Conservation (phyloP, 2,888 invertebrate species). For the Pimpla rufipes region DNA sequence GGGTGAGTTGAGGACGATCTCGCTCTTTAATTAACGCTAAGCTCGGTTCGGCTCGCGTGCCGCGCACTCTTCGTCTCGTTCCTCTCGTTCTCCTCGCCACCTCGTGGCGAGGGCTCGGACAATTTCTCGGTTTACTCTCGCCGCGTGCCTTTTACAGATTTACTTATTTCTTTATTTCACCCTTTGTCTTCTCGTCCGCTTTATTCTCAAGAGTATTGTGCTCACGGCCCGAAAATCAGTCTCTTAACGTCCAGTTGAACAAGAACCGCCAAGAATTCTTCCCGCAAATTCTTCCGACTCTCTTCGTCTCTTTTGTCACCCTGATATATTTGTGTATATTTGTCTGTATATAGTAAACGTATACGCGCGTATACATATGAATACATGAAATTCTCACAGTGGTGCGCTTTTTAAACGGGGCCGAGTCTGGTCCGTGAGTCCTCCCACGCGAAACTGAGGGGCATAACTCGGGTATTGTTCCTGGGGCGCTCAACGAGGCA, state of each 20-base stretch:
- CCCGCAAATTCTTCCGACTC: slow-evolving; percentile 12
- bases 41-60: slow-evolving; percentile 49
- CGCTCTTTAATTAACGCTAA: slow-evolving; percentile 68
- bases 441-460: slow-evolving; percentile 76
- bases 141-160: slow-evolving; percentile 24
- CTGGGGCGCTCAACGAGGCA: slow-evolving; percentile 77
- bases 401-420: slow-evolving; percentile 52
- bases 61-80: slow-evolving; percentile 30
- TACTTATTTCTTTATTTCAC: slow-evolving; percentile 8
- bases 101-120: background rate
- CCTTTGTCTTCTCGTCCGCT: background rate
- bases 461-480: slow-evolving; percentile 82
- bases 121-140: slow-evolving; percentile 20
- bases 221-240: background rate
- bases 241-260: slow-evolving; percentile 6
- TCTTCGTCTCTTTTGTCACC: background rate
- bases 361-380: background rate
- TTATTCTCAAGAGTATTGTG: slow-evolving; percentile 2
- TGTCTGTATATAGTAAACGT: background rate
- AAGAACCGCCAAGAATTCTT: background rate
- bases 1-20: slow-evolving; percentile 46
- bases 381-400: slow-evolving; percentile 26
- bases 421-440: slow-evolving; percentile 61
- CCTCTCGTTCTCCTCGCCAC: slow-evolving; percentile 11
- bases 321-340: background rate